Conservation (phyloP, 1,140 invertebrate genomes). For the Drosophila prosaltans region DNA sequence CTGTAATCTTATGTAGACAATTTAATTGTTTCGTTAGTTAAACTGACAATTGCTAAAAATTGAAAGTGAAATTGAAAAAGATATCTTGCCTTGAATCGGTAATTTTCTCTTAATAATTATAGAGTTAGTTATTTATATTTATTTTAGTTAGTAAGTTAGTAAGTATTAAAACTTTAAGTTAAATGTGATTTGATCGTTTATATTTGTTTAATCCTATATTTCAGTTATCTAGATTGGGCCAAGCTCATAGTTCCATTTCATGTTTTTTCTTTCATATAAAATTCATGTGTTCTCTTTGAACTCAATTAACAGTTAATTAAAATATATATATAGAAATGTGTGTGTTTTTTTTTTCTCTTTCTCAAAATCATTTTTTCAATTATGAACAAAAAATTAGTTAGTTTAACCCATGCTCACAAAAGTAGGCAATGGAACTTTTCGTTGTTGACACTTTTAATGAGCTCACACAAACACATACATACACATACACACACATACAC, state of each 20-base stretch:
- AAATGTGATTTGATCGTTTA: no score
- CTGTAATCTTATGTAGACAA: not conserved
- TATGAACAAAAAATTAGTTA: conserved; percentile 58
- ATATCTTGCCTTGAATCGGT: no score
- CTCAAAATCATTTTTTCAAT: conserved; percentile 18
- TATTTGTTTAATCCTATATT: no score
- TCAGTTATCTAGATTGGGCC: no score
- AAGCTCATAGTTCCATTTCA: not conserved
- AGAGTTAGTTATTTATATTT: not conserved
- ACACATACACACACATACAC: conserved; percentile 12
- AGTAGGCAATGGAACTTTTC: conserved; percentile 59
- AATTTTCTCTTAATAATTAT: not conserved
- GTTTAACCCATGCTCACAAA: conserved; percentile 52
- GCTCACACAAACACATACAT: conserved; percentile 37
- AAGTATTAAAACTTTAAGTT: no score
- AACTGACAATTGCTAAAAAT: not conserved
- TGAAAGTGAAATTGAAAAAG: not conserved
- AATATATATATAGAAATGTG: no score
- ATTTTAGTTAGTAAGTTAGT: not conserved
- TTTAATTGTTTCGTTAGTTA: not conserved
- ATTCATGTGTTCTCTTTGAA: not conserved
- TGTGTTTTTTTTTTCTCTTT: not conserved
- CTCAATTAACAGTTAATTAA: conserved; percentile 7
- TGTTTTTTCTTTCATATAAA: not conserved
- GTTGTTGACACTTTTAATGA: conserved; percentile 62